Percentiles rank a stretch among this genome's conserved stretches.
These are phyloP conservation scores for Sebastiscus tertius DNA, from an alignment of 2,797 vertebrate species.

Conservation along the genomic window DNA sequence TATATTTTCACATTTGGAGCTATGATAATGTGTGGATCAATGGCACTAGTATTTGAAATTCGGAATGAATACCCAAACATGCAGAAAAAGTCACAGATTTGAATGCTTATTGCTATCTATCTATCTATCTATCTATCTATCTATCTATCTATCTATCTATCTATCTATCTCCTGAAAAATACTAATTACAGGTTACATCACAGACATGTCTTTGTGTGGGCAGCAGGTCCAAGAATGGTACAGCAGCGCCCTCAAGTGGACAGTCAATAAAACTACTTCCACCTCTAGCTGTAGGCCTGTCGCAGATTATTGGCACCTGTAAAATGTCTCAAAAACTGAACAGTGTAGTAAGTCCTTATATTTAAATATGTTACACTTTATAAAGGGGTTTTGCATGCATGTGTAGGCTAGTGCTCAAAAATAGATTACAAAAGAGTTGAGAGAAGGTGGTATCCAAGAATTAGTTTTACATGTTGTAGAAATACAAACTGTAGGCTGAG, in stretches of 20 bases:
- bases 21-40: background rate
- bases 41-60: background rate
- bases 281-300: background rate
- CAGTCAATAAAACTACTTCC: background rate
- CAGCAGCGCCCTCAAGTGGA: conserved; percentile 61
- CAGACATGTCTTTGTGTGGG: background rate
- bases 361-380: background rate
- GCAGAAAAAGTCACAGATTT: background rate
- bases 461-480: background rate
- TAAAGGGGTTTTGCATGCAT: background rate
- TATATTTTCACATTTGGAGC: background rate
- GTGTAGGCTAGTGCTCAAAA: too few relatives aligned
- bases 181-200: background rate
- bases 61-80: background rate
- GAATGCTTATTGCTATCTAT: background rate
- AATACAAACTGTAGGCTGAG: background rate
- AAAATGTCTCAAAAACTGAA: background rate
- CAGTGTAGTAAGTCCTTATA: background rate
- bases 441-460: background rate
- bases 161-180: background rate
- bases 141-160: conserved; percentile 1
- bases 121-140: conserved; percentile 6
- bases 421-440: background rate
- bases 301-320: background rate
- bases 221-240: background rate